phyloP scores from a whole-genome alignment of 2,888 invertebrate species.

The Drosophila nr. perissopoda region DNA sequence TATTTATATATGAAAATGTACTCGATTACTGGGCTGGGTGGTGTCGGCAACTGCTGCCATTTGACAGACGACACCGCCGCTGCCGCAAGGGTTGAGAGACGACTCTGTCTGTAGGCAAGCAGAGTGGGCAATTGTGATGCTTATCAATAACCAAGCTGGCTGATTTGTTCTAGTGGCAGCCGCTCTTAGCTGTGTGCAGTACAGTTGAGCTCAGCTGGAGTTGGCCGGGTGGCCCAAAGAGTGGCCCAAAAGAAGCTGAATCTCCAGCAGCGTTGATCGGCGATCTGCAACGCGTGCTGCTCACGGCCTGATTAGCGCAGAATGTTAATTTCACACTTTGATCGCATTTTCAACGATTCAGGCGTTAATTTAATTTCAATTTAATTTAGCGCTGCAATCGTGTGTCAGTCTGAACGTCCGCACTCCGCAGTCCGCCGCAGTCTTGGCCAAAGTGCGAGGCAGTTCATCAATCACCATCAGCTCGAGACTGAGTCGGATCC shows the following conservation, averaged over 20 bases:
- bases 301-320: conserved; percentile 75
- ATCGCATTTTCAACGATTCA: conserved; percentile 73
- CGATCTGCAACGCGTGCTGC: conserved; percentile 60
- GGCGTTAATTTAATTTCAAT: conserved; percentile 81
- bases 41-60: conserved; percentile 16
- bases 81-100: conserved; percentile 23
- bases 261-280: conserved; percentile 25
- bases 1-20: conserved; percentile 6
- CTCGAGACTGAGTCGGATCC: conserved; percentile 18
- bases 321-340: conserved; percentile 82
- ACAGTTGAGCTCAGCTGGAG: conserved; percentile 17
- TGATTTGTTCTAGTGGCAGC: conserved; percentile 64
- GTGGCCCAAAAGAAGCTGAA: conserved; percentile 14
- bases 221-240: conserved; percentile 21
- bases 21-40: conserved; percentile 19
- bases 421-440: conserved; percentile 3
- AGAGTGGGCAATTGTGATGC: conserved; percentile 56
- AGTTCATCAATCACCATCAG: conserved; percentile 72
- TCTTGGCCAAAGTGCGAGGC: conserved; percentile 21
- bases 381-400: conserved; percentile 67
- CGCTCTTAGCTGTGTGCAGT: conserved; percentile 24
- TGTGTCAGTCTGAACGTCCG: conserved; percentile 5
- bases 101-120: conserved; percentile 21
- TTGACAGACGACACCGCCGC: conserved; percentile 39
- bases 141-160: conserved; percentile 44